Conservation (phyloP, 2,113 vertebrate genomes). For the Aphyosemion australe region DNA sequence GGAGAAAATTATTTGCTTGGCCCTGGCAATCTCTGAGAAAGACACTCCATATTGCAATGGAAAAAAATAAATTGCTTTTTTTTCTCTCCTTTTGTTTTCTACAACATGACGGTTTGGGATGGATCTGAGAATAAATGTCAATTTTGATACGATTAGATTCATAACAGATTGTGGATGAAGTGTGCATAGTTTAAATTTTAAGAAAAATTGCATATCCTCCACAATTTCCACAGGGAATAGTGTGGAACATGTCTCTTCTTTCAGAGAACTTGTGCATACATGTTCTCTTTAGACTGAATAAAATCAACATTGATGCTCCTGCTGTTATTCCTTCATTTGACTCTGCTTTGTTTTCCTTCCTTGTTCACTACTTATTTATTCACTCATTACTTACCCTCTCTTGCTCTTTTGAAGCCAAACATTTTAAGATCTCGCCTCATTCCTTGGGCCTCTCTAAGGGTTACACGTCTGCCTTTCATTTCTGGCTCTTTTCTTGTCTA, state of each 20-base stretch:
- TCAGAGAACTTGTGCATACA: not conserved
- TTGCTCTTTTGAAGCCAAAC: constrained; percentile 14
- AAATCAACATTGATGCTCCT: not conserved
- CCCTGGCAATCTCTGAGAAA: constrained; percentile 50
- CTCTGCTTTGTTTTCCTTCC: not conserved
- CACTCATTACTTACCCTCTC: constrained; percentile 5
- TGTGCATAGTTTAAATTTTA: constrained; percentile 14
- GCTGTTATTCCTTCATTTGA: not conserved
- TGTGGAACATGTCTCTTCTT: not conserved
- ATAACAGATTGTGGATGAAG: constrained; percentile 25
- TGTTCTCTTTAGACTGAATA: constrained; percentile 7
- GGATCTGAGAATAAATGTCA: constrained; percentile 54
- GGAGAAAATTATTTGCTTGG: constrained; percentile 62
- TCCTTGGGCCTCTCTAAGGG: not conserved
- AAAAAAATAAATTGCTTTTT: constrained; percentile 71
- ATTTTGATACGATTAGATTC: constrained; percentile 40
- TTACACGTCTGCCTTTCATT: not conserved
- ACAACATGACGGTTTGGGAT: constrained; percentile 31
- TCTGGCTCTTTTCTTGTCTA: constrained; percentile 22
- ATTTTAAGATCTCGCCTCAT: not conserved
- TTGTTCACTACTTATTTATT: not conserved
- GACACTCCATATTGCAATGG: constrained; percentile 45
- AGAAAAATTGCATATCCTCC: not conserved
- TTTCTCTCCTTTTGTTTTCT: constrained; percentile 33
- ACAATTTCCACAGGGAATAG: constrained; percentile 1